Evolutionary conservation across 2,888 invertebrate species (phyloP), one percentile per base, ranked within the genome.

Genomic region (Cabera pusaria): DNA sequence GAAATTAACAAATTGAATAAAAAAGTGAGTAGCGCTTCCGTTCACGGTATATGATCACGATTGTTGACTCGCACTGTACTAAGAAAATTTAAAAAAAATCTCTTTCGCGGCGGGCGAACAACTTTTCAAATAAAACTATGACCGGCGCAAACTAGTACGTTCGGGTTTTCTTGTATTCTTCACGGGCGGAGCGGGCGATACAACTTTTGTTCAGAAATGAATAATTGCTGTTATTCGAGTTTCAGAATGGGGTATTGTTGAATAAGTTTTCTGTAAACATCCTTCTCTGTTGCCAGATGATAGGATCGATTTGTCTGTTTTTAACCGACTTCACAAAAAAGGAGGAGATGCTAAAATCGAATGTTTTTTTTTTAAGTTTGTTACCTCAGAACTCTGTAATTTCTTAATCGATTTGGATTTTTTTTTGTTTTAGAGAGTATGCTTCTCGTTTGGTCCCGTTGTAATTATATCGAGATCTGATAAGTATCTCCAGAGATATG

Each of bases 101-200:
- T 20, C 10, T 22, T n/a, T 19, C 8, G 5, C 36, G 20, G 26
- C 9, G 14, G 6, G 9, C 10, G 16, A 10, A 6, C 6, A 20
- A 41, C 29, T 41, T 31, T 34, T 5, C 6, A 8, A 31, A 31
- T 41, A 29, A 35, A 41, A 31, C 41, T 35, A 41, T 34, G 29
- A 29, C 18, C 8, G 8, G 6, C 9, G 22, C 22, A 9, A 14
- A 14, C 14, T 14, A 14, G 14, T 4, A 4, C 4, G 14, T 14
- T 14, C 14, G 14, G 14, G 14, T 14, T 14, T 14, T 14, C 2
- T 14, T 14, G 14, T 4, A 4, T 4, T n/a, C 32, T 6, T 22
- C 12, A 17, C 6, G 5, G 12, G 24, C 17, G n/a, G n/a, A n/a
- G 19, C 14, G 25, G 18, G n/a, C 24, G 6, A 7, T 2, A 17